phyloP scores from a whole-genome alignment of 2,113 vertebrate species.

The Cathartes aura region DNA sequence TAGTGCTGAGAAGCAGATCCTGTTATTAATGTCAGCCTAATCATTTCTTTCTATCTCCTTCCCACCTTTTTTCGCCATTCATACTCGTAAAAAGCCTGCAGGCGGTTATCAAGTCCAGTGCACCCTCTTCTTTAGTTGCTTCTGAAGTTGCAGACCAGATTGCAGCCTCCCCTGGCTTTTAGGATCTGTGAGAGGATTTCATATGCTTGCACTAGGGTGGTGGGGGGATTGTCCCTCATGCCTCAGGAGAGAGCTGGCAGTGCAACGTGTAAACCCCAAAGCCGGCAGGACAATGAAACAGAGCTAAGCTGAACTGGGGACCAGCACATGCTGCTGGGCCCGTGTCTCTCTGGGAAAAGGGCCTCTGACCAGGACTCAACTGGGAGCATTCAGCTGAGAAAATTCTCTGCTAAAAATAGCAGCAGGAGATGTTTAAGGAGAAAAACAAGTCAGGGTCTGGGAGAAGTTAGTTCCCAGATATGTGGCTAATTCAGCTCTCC shows the following conservation, averaged over 20 bases:
- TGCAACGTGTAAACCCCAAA: fast-evolving
- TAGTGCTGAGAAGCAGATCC: slow-evolving; percentile 20
- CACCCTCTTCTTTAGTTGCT: background rate
- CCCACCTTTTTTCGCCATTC: background rate
- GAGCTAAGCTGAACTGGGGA: background rate
- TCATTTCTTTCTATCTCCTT: background rate
- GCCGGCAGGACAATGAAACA: background rate
- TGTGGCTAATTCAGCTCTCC: background rate
- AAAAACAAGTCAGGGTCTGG: slow-evolving; percentile 52
- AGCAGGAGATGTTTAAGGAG: slow-evolving; percentile 34
- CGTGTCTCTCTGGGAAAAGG: background rate
- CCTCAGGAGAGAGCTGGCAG: background rate
- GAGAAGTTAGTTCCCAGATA: slow-evolving; percentile 56
- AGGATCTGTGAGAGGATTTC: background rate
- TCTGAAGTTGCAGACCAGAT: background rate
- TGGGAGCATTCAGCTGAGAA: slow-evolving; percentile 40
- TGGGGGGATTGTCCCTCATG: background rate
- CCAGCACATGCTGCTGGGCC: background rate
- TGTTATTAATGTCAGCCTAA: slow-evolving; percentile 25
- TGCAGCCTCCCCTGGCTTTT: background rate
- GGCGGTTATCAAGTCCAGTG: background rate
- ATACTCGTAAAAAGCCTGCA: background rate
- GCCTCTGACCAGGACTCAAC: background rate
- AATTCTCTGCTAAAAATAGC: slow-evolving; percentile 73
- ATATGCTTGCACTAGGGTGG: background rate